These are phyloP conservation scores for Diacarnus erythraeanus DNA, from an alignment of 37 sponge, comb jelly and placozoan species.

Conservation along the genomic window DNA sequence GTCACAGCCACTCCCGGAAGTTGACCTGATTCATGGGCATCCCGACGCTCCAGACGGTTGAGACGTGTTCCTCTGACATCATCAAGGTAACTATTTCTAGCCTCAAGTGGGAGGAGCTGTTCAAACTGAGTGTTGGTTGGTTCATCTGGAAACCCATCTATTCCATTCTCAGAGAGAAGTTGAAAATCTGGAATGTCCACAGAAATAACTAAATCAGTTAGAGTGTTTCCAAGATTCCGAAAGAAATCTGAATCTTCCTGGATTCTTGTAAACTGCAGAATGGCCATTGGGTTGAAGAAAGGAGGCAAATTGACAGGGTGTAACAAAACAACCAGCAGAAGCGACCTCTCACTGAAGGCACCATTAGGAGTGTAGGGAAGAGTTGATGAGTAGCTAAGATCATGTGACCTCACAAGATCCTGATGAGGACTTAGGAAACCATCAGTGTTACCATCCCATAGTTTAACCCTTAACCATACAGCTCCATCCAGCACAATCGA, in stretches of 20 bases:
- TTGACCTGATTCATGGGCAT: conserved; percentile 31
- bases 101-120: conserved; percentile 27
- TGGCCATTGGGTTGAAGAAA: conserved; percentile 8
- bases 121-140: not conserved
- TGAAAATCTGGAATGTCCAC: conserved; percentile 35
- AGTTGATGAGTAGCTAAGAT: conserved; percentile 28
- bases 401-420: conserved; percentile 12
- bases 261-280: conserved; percentile 32
- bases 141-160: conserved; percentile 47
- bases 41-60: conserved; percentile 5
- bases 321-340: conserved; percentile 33
- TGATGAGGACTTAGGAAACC: conserved; percentile 49
- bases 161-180: conserved; percentile 14
- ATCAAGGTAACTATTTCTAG: conserved; percentile 24
- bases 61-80: conserved; percentile 39
- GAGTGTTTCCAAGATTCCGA: conserved; percentile 42
- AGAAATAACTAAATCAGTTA: conserved; percentile 34
- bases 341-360: conserved; percentile 47
- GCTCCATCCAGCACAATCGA: conserved; percentile 63
- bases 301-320: conserved; percentile 42
- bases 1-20: conserved; percentile 60
- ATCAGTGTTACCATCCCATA: conserved; percentile 85
- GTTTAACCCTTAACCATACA: conserved; percentile 71
- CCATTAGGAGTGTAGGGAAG: conserved; percentile 41
- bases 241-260: conserved; percentile 38